These are phyloP conservation scores for Thymelicus lineola DNA, from an alignment of 2,888 invertebrate species.

Conservation along the genomic window DNA sequence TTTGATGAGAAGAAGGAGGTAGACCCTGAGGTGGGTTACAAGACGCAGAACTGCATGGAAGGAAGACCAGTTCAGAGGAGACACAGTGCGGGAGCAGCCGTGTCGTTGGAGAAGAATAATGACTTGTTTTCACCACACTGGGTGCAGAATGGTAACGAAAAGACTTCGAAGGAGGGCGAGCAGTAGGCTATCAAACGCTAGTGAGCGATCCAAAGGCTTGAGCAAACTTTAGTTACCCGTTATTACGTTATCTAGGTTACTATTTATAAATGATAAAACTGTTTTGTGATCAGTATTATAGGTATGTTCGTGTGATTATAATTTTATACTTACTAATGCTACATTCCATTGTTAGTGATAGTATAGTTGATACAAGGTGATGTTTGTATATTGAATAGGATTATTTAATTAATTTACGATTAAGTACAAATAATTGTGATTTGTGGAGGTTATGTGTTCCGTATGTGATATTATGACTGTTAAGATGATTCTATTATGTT, in stretches of 20 bases:
- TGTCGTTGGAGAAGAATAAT: conserved; percentile 70
- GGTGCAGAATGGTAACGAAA: conserved; percentile 58
- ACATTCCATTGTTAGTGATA: conserved; percentile 60
- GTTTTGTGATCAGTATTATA: conserved; percentile 75
- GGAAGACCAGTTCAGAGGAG: conserved; percentile 68
- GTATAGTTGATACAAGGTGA: conserved; percentile 56
- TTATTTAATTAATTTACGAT: conserved; percentile 47
- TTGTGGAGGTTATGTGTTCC: conserved; percentile 3
- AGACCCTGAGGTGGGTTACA: conserved; percentile 68
- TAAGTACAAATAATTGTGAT: conserved; percentile 43
- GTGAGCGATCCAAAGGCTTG: conserved; percentile 23
- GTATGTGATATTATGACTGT: conserved; percentile 31
- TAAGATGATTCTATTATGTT: conserved; percentile 10
- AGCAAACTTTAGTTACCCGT: conserved; percentile 21
- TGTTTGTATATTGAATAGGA: conserved; percentile 47
- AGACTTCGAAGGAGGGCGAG: conserved; percentile 44
- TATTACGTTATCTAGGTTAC: conserved; percentile 29
- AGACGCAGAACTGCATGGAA: conserved; percentile 56
- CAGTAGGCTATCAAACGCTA: conserved; percentile 41
- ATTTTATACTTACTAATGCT: conserved; percentile 44
- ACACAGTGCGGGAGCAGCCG: conserved; percentile 73
- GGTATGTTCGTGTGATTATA: conserved; percentile 49
- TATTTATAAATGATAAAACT: conserved; percentile 35
- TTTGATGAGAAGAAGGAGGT: conserved; percentile 79
- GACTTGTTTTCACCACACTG: conserved; percentile 57